Conservation (phyloP, 2,797 vertebrate genomes). For the Pampus argenteus region DNA sequence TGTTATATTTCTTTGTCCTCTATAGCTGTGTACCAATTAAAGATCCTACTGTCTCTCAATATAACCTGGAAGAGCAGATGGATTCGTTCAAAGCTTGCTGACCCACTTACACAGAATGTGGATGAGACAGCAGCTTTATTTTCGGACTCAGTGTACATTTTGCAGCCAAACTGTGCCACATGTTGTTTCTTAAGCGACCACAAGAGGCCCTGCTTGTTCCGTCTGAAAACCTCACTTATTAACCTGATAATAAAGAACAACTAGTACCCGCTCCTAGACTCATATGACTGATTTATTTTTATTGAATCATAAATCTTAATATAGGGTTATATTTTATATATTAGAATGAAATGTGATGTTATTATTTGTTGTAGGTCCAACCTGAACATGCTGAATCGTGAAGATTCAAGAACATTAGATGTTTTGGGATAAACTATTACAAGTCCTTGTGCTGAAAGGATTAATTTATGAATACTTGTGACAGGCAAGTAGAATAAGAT, state of each 20-base stretch:
- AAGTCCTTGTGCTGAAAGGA: background rate
- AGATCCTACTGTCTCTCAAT: conserved; percentile 13
- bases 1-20: background rate
- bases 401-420: background rate
- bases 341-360: no score
- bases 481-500: background rate
- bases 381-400: background rate
- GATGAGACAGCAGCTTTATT: conserved; percentile 71
- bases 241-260: background rate
- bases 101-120: conserved; percentile 61
- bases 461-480: background rate
- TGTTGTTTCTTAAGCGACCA: conserved; percentile 52
- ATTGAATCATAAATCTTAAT: no score
- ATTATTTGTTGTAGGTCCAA: conserved; percentile 4
- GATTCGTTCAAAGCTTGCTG: conserved; percentile 56
- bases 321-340: no score
- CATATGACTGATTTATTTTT: background rate
- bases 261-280: fast-evolving
- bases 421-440: background rate
- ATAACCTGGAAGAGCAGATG: conserved; percentile 18
- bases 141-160: conserved; percentile 24
- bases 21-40: background rate
- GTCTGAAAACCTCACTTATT: background rate
- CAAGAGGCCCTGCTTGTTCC: conserved; percentile 54
- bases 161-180: conserved; percentile 10